Percentiles rank a stretch among this genome's conserved stretches.
Conservation (phyloP, 2,113 vertebrate genomes). For the Heloderma charlesbogerti region DNA sequence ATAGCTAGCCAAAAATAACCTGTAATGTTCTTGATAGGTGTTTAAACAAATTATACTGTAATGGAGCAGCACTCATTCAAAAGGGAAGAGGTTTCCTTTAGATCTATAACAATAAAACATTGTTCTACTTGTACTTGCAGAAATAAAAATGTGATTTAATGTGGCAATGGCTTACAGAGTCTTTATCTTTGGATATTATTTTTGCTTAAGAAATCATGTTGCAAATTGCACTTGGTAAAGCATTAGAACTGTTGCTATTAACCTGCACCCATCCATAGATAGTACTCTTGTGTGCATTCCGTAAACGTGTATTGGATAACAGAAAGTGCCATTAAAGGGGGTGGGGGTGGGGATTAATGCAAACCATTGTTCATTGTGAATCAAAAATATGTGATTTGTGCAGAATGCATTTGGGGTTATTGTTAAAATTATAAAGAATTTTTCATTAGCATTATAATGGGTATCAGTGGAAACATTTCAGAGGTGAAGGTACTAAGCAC, state of each 20-base stretch:
- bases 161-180: constrained; percentile 41
- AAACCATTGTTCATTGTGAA: constrained; percentile 53
- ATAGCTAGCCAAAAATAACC: constrained; percentile 63
- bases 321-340: constrained; percentile 40
- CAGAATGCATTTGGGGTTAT: constrained; percentile 27
- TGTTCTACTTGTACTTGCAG: constrained; percentile 52
- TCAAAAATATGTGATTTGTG: constrained; percentile 42
- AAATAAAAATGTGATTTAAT: constrained; percentile 68
- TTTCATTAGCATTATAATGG: constrained; percentile 33
- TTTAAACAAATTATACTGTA: constrained; percentile 71
- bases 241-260: constrained; percentile 63
- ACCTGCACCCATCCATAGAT: constrained; percentile 49
- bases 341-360: constrained; percentile 29
- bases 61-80: constrained; percentile 56
- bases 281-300: constrained; percentile 60
- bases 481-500: constrained; percentile 20
- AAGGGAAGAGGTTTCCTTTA: constrained; percentile 60
- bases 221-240: constrained; percentile 54
- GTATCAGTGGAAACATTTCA: constrained; percentile 31
- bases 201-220: constrained; percentile 69
- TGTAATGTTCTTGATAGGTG: constrained; percentile 52
- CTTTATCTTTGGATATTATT: constrained; percentile 61
- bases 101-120: constrained; percentile 66
- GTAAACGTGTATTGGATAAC: constrained; percentile 56
- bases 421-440: constrained; percentile 43